Percentiles rank a stretch among this genome's conserved stretches.
Evolutionary conservation across 2,113 vertebrate species (phyloP).

Genomic region (Pagrus major): DNA sequence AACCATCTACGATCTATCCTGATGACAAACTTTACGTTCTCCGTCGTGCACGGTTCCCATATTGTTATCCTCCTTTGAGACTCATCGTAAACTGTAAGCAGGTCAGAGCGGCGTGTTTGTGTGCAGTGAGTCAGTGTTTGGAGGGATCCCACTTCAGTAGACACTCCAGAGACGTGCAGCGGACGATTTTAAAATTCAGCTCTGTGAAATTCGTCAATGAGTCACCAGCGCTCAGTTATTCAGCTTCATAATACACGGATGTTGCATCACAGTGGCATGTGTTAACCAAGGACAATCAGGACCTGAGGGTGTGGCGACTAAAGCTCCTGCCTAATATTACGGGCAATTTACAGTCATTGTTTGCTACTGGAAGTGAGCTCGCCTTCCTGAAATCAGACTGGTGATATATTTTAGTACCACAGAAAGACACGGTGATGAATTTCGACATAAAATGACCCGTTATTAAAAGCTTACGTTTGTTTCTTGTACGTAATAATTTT

Average conservation of each 20-base stretch:
- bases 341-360: conserved; percentile 52
- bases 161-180: neutral
- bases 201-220: conserved; percentile 39
- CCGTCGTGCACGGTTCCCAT: neutral
- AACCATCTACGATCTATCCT: neutral
- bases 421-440: neutral
- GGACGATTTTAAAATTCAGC: neutral
- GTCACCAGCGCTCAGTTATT: conserved; percentile 52
- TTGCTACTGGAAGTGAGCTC: conserved; percentile 64
- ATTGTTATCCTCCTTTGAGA: neutral
- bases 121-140: conserved; percentile 29
- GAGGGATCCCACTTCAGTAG: neutral
- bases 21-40: neutral
- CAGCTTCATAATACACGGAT: conserved; percentile 76
- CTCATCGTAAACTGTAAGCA: neutral
- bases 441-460: neutral
- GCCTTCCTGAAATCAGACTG: conserved; percentile 18
- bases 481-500: too few species aligned
- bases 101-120: neutral
- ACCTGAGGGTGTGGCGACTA: conserved; percentile 47
- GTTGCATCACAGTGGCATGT: conserved; percentile 65
- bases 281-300: conserved; percentile 65
- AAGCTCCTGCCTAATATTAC: conserved; percentile 35
- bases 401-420: neutral
- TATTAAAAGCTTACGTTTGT: neutral